A percentile compares a stretch with the other conserved stretches of the same genome.
Evolutionary conservation across 1,140 invertebrate species (phyloP).

Genomic region (Orchestia grillus): DNA sequence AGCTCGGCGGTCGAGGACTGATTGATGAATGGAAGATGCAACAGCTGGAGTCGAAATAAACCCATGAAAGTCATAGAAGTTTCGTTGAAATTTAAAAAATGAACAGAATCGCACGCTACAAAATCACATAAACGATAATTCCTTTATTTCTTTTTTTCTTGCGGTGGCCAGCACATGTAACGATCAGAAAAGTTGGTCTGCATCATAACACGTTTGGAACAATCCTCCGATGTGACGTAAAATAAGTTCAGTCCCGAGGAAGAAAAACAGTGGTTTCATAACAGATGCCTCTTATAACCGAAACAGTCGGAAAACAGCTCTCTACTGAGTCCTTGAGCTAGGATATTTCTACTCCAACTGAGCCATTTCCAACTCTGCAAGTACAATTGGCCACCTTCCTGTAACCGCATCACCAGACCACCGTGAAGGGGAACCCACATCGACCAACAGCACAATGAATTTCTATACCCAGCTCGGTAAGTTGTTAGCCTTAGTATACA

Average conservation of each 20-base stretch:
- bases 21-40: too few species aligned
- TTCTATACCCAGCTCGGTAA: background rate
- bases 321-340: background rate
- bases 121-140: too few species aligned
- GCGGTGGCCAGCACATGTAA: background rate
- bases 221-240: background rate
- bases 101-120: too few species aligned
- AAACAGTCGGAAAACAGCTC: background rate
- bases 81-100: too few species aligned
- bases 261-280: background rate
- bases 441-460: background rate
- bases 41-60: background rate
- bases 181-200: background rate
- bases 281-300: too few species aligned
- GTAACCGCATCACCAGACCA: background rate
- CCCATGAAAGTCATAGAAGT: background rate
- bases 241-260: background rate
- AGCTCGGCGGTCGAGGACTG: too few species aligned
- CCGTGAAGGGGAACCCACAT: background rate
- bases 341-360: background rate
- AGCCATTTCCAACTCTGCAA: too few species aligned
- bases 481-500: background rate
- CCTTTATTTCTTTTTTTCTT: background rate
- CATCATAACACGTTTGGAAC: background rate
- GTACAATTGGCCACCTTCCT: too few species aligned